Percentiles rank a stretch among this genome's conserved stretches.
phyloP scores from a whole-genome alignment of 2,113 vertebrate species.

The Peromyscus leucopus region DNA sequence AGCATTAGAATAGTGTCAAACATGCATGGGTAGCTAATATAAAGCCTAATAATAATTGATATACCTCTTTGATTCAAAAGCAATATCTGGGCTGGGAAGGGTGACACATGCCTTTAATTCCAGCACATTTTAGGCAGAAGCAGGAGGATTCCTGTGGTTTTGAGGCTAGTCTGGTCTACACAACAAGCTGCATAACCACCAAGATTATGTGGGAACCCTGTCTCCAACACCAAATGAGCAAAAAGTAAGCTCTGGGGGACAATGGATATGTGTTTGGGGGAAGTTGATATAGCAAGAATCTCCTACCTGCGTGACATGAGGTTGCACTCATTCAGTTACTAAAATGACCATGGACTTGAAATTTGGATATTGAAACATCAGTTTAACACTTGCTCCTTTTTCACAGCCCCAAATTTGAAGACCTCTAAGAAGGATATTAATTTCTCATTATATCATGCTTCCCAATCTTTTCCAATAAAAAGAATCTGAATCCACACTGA shows the following conservation, averaged over 20 bases:
- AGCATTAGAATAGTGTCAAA: too few relatives aligned
- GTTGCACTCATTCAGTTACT: not conserved
- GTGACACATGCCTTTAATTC: not conserved
- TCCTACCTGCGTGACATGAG: not conserved
- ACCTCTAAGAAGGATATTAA: not conserved
- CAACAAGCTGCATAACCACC: not conserved
- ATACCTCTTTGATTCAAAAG: too few relatives aligned
- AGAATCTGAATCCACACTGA: not conserved
- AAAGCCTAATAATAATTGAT: too few relatives aligned
- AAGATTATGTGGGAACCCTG: not conserved
- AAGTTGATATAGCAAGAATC: not conserved
- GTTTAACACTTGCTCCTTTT: not conserved
- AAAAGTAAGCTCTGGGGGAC: not conserved
- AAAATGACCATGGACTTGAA: not conserved
- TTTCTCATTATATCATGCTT: not conserved
- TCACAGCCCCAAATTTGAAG: not conserved
- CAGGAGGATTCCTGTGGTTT: not conserved
- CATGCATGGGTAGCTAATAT: too few relatives aligned
- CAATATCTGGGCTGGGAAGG: too few relatives aligned
- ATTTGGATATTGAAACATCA: not conserved
- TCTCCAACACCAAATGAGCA: not conserved
- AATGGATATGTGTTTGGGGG: not conserved
- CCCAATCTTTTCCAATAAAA: not conserved
- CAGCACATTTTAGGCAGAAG: not conserved
- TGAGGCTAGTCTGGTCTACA: not conserved